Conservation (phyloP, 1,140 invertebrate species). For the Pissodes strobi region DNA sequence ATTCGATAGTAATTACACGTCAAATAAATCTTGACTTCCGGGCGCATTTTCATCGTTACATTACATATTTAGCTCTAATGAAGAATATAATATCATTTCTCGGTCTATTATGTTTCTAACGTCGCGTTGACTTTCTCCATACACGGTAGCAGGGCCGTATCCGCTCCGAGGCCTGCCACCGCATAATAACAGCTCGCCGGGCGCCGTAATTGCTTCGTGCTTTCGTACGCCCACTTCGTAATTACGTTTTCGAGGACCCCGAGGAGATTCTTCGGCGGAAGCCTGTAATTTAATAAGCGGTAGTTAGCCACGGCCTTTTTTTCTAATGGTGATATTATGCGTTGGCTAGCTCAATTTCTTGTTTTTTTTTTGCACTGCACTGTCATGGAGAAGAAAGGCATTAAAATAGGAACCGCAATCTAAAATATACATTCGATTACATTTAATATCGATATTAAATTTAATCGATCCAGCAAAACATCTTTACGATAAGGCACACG, state of each 20-base stretch:
- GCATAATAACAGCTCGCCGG: slow-evolving; percentile 38
- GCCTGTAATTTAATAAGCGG: slow-evolving; percentile 36
- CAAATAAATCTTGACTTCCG: slow-evolving; percentile 12
- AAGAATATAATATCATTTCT: slow-evolving; percentile 15
- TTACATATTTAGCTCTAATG: slow-evolving; percentile 16
- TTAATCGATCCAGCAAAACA: no score
- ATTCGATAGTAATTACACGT: slow-evolving; percentile 8
- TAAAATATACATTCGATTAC: no score
- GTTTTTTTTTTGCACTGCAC: no score
- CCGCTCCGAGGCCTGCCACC: slow-evolving; percentile 40
- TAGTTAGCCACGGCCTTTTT: slow-evolving; percentile 18
- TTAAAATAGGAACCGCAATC: no score
- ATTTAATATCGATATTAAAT: no score
- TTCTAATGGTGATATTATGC: slow-evolving; percentile 4
- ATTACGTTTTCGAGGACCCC: slow-evolving; percentile 38
- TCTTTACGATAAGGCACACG: no score
- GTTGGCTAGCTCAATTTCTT: no score
- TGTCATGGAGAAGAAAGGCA: no score
- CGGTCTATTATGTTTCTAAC: no score
- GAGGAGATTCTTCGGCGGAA: slow-evolving; percentile 28
- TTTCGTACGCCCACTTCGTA: slow-evolving; percentile 41
- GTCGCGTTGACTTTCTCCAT: slow-evolving; percentile 4
- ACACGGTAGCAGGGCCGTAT: slow-evolving; percentile 36
- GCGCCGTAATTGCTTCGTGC: slow-evolving; percentile 41
- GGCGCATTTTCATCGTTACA: slow-evolving; percentile 12